phyloP scores from a whole-genome alignment of 23 tunicate species.

The Diplosoma virens region DNA sequence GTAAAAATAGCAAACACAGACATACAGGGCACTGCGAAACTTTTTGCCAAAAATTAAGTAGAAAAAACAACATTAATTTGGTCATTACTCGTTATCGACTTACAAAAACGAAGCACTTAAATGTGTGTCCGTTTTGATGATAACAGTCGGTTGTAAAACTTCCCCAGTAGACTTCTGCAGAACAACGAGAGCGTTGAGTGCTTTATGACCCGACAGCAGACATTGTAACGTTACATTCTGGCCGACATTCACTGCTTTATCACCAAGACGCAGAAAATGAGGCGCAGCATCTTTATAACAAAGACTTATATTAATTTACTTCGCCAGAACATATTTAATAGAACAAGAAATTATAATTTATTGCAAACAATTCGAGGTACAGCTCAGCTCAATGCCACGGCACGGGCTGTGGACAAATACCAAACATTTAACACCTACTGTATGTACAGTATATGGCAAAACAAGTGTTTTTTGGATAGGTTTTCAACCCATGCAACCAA shows the following conservation, averaged over 20 bases:
- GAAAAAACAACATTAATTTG: not conserved
- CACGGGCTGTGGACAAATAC: too few species aligned
- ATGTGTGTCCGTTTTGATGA: constrained; percentile 46
- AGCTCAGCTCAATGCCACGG: too few species aligned
- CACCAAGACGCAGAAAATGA: constrained; percentile 72
- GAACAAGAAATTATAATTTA: too few species aligned
- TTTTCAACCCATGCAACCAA: too few species aligned
- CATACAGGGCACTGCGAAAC: not conserved
- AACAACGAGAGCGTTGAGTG: constrained; percentile 21
- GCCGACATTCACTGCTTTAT: constrained; percentile 58
- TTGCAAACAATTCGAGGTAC: too few species aligned
- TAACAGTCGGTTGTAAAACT: constrained; percentile 18
- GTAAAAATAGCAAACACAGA: too few species aligned
- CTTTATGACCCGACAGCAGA: constrained; percentile 64
- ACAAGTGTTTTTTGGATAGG: too few species aligned
- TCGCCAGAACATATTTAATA: too few species aligned
- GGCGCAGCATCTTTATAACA: constrained; percentile 57
- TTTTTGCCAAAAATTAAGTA: not conserved
- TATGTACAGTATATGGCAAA: too few species aligned
- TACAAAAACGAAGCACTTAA: constrained; percentile 50
- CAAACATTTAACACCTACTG: too few species aligned
- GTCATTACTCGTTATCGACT: not conserved
- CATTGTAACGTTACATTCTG: constrained; percentile 65
- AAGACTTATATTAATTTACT: too few species aligned
- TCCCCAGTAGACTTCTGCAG: constrained; percentile 78